Base-by-base conservation (phyloP, 1,140 invertebrate species). In the Dendroctonus valens region DNA sequence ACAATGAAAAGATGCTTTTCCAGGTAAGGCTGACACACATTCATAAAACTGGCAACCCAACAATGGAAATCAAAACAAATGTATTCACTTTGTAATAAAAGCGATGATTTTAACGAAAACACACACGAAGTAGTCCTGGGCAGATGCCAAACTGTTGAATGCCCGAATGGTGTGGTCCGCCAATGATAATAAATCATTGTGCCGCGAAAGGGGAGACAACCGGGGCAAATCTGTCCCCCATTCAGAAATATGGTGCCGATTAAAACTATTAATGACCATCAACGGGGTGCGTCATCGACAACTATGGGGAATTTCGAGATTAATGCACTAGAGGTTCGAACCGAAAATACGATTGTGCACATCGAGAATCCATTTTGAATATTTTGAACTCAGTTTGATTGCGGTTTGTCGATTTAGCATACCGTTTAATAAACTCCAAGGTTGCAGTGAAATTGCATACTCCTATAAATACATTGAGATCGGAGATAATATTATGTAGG, bases 231-330 rank as follows among this genome's bases (percentile, higher is more conserved):
- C 62, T 65, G 57, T 66, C 55, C 41, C 68, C 63, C 59, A 26
- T 14, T 59, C 48, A 62, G 63, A 69, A 66, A 62, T 69, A 69
- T 69, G 63, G 68, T 59, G 39, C 26, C 68, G 68, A 66, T 69
- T 69, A 66, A 66, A 68, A 63, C 59, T 68, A 68, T 68, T 68
- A 68, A 68, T 68, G 58, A 55, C 66, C 66, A 51, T 62, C 65
- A 66, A 66, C 63, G 55, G 42, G 54, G 63, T 53, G 42, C 63
- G 55, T 65, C 63, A 59, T 59, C 50, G 65, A 66, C 55, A 66
- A 66, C 65, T 59, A 66, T 66, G 42, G 65, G 65, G 50, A 66
- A 66, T 66, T 65, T 53, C 41, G 55, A 46, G 48, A 66, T 59
- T 66, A 66, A 66, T 66, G 65, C 41, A 57, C 44, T 54, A 54